Base-by-base conservation (phyloP, 1,140 invertebrate species). In the Onthophagus taurus region DNA sequence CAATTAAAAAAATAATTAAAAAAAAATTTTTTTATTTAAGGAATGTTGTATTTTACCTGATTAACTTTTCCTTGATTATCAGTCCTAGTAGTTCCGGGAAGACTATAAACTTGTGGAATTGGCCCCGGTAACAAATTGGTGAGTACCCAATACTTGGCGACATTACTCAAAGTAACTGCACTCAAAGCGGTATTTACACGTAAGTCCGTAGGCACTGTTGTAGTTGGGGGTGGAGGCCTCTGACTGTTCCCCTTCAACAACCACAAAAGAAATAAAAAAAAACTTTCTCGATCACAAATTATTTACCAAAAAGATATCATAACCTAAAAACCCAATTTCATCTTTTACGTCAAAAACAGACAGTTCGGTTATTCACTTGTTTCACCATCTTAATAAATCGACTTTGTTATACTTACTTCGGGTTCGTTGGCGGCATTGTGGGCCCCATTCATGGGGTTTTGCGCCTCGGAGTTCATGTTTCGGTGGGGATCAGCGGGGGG, bases 121-220 rank as follows among this genome's bases (percentile, higher is more conserved):
- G 74, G 74, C 18, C 74, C 72, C 14, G 75, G 75, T 53, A 78
- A 72, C 36, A 78, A 61, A 66, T 77, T 78, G 38, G 75, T 78
- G 58, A 78, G 68, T 49, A 78, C 75, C 75, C 75, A 78, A 55
- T 77, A 78, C 58, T 78, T 78, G 21, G 75, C 75, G 37, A 78
- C 74, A 62, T 71, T 76, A 42, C 74, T 74, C 58, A 76, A 64
- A 53, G 72, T 70, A 38, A 75, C 72, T 21, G 63, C 61, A 60
- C 74, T 75, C 26, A 76, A 66, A 26, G 72, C 72, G 4, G 73
- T 73, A 56, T 75, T 76, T 6, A 75, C 74, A 54, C 72, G 54
- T 41, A 75, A 58, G 55, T 75, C 72, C 14, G 72, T 74, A 14
- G 72, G 71, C 47, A 72, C 70, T 31, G 71, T 70, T 12, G 72